These are phyloP conservation scores for Hemithea aestivaria DNA, from an alignment of 2,888 invertebrate genomes.

Conservation along the genomic window DNA sequence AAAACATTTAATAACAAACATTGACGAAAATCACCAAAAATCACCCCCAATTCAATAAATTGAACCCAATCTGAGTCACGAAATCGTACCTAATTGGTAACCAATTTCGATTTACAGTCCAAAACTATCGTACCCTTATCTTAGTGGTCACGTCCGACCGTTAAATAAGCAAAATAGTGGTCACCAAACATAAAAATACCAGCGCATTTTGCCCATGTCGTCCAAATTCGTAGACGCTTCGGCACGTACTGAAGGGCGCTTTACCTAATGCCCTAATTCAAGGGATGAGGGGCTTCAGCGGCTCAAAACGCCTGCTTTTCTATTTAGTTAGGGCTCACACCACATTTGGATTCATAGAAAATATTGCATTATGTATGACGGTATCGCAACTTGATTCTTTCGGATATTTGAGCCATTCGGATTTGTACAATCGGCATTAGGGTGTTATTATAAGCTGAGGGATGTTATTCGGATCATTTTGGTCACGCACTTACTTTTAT, in stretches of 20 bases:
- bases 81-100: background rate
- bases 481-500: too few species aligned
- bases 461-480: too few species aligned
- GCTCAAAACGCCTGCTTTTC: conserved; percentile 26
- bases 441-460: too few species aligned
- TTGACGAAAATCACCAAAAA: too few species aligned
- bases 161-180: conserved; percentile 24
- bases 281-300: conserved; percentile 22
- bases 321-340: conserved; percentile 27
- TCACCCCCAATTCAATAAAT: too few species aligned
- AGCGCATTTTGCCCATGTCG: conserved; percentile 23
- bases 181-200: conserved; percentile 22
- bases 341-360: conserved; percentile 26
- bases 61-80: too few species aligned
- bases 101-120: conserved; percentile 4
- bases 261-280: conserved; percentile 27
- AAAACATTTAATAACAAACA: too few species aligned
- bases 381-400: conserved; percentile 18
- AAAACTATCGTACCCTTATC: conserved; percentile 12
- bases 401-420: conserved; percentile 9
- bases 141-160: conserved; percentile 20
- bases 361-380: conserved; percentile 27
- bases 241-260: conserved; percentile 24
- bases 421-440: conserved; percentile 1
- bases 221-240: conserved; percentile 24